Evolutionary conservation across 2,888 invertebrate species (phyloP).

Genomic region (Ecdyonurus torrentis): DNA sequence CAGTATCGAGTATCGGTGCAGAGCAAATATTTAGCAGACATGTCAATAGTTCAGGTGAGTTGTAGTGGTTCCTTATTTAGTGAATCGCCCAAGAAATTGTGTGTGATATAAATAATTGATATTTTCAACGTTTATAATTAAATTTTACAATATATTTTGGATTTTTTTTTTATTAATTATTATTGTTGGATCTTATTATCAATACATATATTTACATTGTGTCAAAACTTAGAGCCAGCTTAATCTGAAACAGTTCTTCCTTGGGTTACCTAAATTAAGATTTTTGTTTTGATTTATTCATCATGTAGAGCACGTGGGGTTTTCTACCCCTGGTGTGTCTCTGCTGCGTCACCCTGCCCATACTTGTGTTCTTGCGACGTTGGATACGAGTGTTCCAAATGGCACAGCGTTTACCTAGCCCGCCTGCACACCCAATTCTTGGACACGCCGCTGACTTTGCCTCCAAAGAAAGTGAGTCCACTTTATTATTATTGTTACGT

Average conservation of each 20-base stretch:
- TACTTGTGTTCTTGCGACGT: background rate
- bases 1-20: background rate
- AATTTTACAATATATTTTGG: no score
- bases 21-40: background rate
- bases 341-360: slow-evolving; percentile 5
- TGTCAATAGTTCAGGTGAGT: background rate
- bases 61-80: background rate
- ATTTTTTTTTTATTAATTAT: no score
- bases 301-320: background rate
- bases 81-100: no score
- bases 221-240: no score
- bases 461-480: slow-evolving; percentile 14
- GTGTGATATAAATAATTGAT: no score
- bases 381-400: slow-evolving; percentile 7
- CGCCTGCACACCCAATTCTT: slow-evolving; percentile 12
- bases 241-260: no score
- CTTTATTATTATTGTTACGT: background rate
- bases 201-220: no score
- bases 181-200: no score
- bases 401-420: slow-evolving; percentile 12
- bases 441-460: slow-evolving; percentile 14
- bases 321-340: background rate
- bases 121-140: no score
- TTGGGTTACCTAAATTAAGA: no score
- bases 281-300: no score